A percentile compares a stretch with the other conserved stretches of the same genome.
phyloP scores from a whole-genome alignment of 2,113 vertebrate genomes.

The Danionella cerebrum region DNA sequence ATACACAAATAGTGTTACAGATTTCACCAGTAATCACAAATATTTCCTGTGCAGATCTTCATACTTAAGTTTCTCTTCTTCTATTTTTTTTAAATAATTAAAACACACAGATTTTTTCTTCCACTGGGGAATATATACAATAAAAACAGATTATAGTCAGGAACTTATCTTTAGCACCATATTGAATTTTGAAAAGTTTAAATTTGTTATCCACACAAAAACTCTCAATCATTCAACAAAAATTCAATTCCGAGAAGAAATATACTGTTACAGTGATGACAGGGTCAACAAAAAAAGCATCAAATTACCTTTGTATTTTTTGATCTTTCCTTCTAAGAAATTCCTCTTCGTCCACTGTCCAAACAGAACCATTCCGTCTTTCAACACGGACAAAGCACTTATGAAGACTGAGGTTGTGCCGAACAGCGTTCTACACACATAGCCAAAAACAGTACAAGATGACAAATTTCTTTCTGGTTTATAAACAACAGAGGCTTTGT shows the following conservation, averaged over 20 bases:
- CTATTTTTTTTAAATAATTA: no score
- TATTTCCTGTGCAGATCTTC: no score
- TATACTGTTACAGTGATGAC: no score
- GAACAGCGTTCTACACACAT: slow-evolving; percentile 64
- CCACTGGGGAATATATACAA: no score
- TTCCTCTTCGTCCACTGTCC: slow-evolving; percentile 69
- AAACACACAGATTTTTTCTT: no score
- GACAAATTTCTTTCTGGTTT: no score
- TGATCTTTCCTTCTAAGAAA: slow-evolving; percentile 62
- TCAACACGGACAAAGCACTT: slow-evolving; percentile 73
- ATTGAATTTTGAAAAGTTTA: not conserved
- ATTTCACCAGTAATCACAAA: no score
- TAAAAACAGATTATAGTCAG: not conserved
- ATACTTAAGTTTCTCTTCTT: no score
- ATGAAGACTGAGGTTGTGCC: slow-evolving; percentile 71
- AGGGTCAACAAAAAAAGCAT: not conserved
- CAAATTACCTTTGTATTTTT: slow-evolving; percentile 47
- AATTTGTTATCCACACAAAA: not conserved
- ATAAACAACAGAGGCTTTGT: slow-evolving; percentile 4
- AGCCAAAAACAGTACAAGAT: no score
- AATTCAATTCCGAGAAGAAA: no score
- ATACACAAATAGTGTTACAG: no score
- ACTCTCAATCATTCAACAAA: not conserved
- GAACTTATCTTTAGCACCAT: not conserved
- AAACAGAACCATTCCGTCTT: slow-evolving; percentile 66